These are phyloP conservation scores for Branchipolynoe longqiensis DNA, from an alignment of 2,888 invertebrate species.

Conservation along the genomic window DNA sequence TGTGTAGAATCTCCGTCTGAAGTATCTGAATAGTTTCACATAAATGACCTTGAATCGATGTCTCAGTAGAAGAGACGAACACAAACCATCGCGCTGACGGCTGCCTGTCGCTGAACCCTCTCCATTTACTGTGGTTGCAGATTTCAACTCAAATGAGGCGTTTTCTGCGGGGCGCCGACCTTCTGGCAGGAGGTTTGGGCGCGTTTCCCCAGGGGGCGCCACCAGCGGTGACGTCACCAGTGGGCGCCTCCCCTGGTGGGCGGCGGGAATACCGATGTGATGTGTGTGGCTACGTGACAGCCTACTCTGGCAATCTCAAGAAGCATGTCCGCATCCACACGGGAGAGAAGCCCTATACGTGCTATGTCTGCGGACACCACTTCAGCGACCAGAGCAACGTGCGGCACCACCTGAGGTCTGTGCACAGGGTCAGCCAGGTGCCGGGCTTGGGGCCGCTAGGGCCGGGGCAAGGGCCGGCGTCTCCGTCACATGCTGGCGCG, in stretches of 20 bases:
- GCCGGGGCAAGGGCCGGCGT: no score
- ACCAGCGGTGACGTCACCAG: neutral
- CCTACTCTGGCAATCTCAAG: slow-evolving; percentile 21
- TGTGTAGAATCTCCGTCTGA: no score
- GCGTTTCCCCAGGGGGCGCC: neutral
- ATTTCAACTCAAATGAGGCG: slow-evolving; percentile 2
- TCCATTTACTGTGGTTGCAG: slow-evolving; percentile 42
- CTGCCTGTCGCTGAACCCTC: neutral
- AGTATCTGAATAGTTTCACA: no score
- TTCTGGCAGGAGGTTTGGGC: neutral
- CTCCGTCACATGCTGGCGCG: no score
- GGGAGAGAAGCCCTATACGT: slow-evolving; percentile 37
- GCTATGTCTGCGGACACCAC: slow-evolving; percentile 17
- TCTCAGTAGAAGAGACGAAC: no score
- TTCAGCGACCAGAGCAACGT: slow-evolving; percentile 35
- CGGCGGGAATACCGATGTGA: slow-evolving; percentile 26
- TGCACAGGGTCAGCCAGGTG: slow-evolving; percentile 26
- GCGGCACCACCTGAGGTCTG: slow-evolving; percentile 17
- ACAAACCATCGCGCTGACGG: no score
- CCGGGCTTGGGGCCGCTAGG: no score
- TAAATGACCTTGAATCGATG: no score
- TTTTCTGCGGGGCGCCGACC: slow-evolving; percentile 1
- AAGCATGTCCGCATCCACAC: slow-evolving; percentile 29
- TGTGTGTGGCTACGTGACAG: slow-evolving; percentile 30
- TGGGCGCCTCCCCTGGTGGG: neutral